Conservation (phyloP, 2,888 invertebrate genomes). For the Cephus runcator region DNA sequence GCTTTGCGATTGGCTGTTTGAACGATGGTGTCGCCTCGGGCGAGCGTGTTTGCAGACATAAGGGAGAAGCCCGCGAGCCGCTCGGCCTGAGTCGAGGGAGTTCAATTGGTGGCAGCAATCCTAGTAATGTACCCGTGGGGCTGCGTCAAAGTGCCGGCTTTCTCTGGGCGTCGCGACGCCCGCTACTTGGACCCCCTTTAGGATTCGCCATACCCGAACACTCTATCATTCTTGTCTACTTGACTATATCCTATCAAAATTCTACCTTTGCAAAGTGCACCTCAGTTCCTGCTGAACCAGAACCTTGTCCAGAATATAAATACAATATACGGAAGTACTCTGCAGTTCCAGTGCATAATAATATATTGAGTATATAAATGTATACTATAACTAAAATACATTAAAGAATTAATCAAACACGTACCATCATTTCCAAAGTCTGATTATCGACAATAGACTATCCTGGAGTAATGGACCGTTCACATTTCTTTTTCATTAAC, state of each 20-base stretch:
- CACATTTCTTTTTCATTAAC: not conserved
- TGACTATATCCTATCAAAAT: not conserved
- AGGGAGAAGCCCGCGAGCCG: conserved; percentile 28
- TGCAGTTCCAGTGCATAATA: not conserved
- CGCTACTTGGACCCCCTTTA: conserved; percentile 6
- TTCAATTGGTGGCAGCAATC: conserved; percentile 60
- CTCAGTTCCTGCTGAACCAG: not conserved
- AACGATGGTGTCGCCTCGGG: conserved; percentile 55
- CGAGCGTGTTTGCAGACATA: conserved; percentile 56
- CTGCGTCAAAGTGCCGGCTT: conserved; percentile 57
- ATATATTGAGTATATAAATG: not conserved
- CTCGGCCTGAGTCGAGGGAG: conserved; percentile 41
- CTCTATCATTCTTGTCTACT: conserved; percentile 3
- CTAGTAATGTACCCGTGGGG: conserved; percentile 64
- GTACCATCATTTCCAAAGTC: not conserved
- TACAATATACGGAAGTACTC: not conserved
- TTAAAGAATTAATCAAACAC: not conserved
- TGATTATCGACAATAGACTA: not conserved
- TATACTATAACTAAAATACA: not conserved
- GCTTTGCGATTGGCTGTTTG: conserved; percentile 56
- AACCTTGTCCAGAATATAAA: not conserved
- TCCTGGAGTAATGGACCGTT: too few species aligned
- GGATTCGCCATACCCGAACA: conserved; percentile 22
- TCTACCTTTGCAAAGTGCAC: not conserved
- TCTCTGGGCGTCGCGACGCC: not conserved